Percentiles rank a stretch among this genome's conserved stretches.
phyloP scores from a whole-genome alignment of 2,888 invertebrate genomes.

The Barypeithes pellucidus region DNA sequence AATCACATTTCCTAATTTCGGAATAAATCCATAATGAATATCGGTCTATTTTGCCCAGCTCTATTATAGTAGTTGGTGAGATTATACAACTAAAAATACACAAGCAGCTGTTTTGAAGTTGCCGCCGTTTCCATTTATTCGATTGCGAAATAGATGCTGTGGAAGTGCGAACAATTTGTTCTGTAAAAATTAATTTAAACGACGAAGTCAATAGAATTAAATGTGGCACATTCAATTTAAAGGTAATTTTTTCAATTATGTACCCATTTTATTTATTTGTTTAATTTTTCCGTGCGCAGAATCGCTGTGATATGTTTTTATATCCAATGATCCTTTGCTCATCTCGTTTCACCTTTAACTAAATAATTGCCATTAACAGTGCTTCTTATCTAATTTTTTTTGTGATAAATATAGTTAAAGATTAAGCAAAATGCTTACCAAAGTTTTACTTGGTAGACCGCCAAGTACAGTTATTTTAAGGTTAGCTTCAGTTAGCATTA shows the following conservation, averaged over 20 bases:
- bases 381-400: background rate
- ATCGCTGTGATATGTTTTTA: conserved; percentile 1
- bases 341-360: background rate
- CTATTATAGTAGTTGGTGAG: background rate
- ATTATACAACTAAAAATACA: conserved; percentile 6
- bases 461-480: conserved; percentile 15
- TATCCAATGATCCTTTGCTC: background rate
- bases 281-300: conserved; percentile 6
- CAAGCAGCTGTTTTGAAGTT: background rate
- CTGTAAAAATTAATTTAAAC: background rate
- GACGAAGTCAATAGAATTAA: conserved; percentile 9
- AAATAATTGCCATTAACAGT: background rate
- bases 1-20: no score
- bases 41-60: background rate
- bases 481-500: conserved; percentile 21
- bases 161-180: background rate
- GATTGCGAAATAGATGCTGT: background rate
- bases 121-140: background rate
- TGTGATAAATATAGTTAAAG: background rate
- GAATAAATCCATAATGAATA: background rate
- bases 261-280: background rate
- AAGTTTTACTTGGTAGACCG: conserved; percentile 15
- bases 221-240: background rate
- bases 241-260: conserved; percentile 10
- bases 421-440: conserved; percentile 13